Conservation (phyloP, 2,797 vertebrate species). For the Hydrophis major region DNA sequence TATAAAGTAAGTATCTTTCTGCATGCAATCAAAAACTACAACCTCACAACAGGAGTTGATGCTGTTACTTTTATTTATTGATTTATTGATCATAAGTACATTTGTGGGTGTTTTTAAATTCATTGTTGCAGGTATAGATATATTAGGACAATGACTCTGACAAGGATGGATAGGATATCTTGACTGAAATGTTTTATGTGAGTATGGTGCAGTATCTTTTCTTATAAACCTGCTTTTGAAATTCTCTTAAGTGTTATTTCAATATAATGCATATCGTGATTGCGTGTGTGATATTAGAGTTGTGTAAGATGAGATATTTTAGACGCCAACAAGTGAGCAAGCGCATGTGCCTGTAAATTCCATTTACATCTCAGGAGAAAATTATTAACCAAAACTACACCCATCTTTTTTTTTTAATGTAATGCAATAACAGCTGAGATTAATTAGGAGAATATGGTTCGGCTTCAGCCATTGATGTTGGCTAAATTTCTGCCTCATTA, state of each 20-base stretch:
- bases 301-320: neutral
- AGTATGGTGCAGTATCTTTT: neutral
- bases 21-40: neutral
- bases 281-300: neutral
- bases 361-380: neutral
- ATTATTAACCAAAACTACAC: neutral
- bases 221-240: neutral
- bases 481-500: neutral
- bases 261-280: neutral
- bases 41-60: neutral
- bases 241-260: neutral
- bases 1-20: neutral
- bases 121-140: neutral
- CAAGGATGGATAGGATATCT: neutral
- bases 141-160: neutral
- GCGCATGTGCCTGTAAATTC: rapidly evolving
- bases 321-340: neutral
- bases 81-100: neutral
- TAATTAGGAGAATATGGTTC: neutral
- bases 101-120: neutral
- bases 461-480: neutral
- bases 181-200: neutral
- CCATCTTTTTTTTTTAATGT: neutral
- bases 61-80: neutral
- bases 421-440: neutral